Evolutionary conservation across 2,888 invertebrate species (phyloP).

Genomic region (Dynastes tityus): DNA sequence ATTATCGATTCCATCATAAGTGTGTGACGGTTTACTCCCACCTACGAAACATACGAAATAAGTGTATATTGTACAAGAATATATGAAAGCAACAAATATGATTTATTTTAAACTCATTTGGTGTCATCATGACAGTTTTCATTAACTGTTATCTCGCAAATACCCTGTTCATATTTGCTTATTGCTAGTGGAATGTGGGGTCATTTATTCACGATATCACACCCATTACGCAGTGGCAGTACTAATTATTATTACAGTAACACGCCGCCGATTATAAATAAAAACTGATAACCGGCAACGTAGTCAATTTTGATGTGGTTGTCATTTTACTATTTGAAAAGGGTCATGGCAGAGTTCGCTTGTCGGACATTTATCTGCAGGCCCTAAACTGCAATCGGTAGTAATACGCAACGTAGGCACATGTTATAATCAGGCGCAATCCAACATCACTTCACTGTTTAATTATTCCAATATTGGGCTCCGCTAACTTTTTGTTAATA

Average conservation of each 20-base stretch:
- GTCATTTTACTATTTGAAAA: neutral
- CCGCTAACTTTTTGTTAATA: no score
- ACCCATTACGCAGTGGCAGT: neutral
- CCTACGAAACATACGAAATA: no score
- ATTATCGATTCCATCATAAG: no score
- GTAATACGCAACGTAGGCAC: neutral
- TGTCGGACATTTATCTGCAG: neutral
- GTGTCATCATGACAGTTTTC: no score
- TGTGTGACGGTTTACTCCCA: no score
- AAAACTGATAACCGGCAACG: neutral
- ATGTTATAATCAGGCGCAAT: neutral
- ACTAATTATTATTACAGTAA: neutral
- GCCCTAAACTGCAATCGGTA: neutral
- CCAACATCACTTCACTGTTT: conserved; percentile 1
- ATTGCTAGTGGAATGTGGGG: no score
- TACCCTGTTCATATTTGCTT: no score
- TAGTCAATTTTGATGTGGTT: neutral
- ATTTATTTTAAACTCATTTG: no score
- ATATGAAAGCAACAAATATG: no score
- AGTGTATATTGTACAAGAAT: no score
- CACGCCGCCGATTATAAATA: neutral
- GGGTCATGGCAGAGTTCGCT: neutral
- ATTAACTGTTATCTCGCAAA: no score
- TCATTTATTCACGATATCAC: no score
- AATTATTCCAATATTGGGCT: neutral